Evolutionary conservation across 2,888 invertebrate species (phyloP).

Genomic region (Lathronympha strigana): DNA sequence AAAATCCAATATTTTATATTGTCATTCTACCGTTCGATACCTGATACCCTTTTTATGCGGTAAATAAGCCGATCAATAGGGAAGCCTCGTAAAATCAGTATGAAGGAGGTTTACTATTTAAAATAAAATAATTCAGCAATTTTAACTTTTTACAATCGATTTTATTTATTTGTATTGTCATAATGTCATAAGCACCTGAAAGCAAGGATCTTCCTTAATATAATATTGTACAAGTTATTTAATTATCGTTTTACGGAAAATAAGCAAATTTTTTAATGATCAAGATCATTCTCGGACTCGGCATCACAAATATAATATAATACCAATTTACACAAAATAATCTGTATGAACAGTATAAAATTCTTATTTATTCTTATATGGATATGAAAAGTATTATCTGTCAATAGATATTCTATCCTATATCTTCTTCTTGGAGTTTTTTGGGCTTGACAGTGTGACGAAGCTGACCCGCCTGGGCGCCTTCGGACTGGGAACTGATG

Average conservation of each 20-base stretch:
- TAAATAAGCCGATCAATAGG: no score
- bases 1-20: no score
- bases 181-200: not conserved
- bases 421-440: slow-evolving; percentile 85
- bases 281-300: not conserved
- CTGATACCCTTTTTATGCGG: no score
- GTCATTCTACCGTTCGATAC: no score
- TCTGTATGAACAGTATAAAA: not conserved
- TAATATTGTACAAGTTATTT: not conserved
- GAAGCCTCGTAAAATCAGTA: no score
- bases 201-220: not conserved
- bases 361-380: not conserved
- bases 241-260: not conserved
- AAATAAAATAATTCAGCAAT: not conserved
- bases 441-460: slow-evolving; percentile 91
- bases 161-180: slow-evolving; percentile 11
- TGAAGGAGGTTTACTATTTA: no score
- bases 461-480: slow-evolving; percentile 88
- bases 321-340: not conserved
- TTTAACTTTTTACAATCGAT: not conserved
- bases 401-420: slow-evolving; percentile 22
- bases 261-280: not conserved
- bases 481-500: slow-evolving; percentile 70
- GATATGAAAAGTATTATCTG: not conserved
- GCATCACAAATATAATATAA: not conserved